Evolutionary conservation across 2,888 invertebrate genomes (phyloP).

Genomic region (Mimumesa dahlbomi): DNA sequence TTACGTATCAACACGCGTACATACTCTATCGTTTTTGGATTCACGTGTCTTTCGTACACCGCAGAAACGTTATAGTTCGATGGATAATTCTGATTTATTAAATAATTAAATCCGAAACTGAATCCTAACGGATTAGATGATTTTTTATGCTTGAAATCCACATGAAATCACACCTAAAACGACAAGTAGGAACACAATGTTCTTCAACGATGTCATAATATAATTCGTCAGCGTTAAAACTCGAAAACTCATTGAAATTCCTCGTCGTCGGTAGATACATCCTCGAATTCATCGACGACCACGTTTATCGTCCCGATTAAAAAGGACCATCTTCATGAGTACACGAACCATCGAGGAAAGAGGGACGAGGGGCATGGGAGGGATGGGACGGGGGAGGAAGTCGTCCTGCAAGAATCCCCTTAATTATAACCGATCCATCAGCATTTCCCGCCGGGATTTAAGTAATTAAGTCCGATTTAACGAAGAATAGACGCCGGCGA

Average conservation of each 20-base stretch:
- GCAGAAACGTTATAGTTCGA: too few species aligned
- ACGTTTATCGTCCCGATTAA: conserved; percentile 46
- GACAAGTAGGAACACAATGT: too few species aligned
- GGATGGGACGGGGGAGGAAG: conserved; percentile 20
- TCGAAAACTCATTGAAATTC: conserved; percentile 24
- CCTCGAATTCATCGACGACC: conserved; percentile 28
- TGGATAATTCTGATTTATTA: too few species aligned
- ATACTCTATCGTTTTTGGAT: too few species aligned
- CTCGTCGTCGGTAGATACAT: conserved; percentile 36
- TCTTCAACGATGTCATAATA: too few species aligned
- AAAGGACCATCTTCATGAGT: conserved; percentile 42
- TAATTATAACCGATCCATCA: conserved; percentile 73
- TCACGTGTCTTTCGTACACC: too few species aligned
- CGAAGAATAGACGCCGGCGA: conserved; percentile 69
- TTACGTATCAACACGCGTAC: too few species aligned
- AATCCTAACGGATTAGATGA: too few species aligned
- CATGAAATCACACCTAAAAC: too few species aligned
- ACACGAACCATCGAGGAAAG: conserved; percentile 28
- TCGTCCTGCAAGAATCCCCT: conserved; percentile 66
- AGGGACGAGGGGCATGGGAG: conserved; percentile 1
- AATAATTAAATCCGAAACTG: too few species aligned
- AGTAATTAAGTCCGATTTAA: conserved; percentile 75
- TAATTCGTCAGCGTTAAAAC: background rate
- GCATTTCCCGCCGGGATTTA: conserved; percentile 71
- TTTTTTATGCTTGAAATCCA: too few species aligned